Conservation (phyloP, 2,113 vertebrate species). For the Melanostigma gelatinosum region DNA sequence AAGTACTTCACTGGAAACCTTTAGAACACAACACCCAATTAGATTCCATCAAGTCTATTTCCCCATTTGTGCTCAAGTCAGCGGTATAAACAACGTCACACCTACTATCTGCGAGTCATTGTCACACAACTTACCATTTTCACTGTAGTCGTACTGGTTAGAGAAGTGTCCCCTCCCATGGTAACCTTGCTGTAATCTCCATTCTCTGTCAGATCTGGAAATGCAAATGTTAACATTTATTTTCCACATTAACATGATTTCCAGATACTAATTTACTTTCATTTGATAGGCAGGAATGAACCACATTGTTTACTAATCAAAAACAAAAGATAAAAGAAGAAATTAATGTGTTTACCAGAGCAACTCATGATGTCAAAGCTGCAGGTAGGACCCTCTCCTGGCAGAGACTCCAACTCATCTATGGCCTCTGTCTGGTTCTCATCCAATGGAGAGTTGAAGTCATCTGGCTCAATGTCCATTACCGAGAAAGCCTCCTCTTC, state of each 20-base stretch:
- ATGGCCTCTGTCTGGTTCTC: constrained; percentile 23
- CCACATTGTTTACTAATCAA: not conserved
- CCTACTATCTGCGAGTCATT: not conserved
- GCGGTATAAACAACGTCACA: not conserved
- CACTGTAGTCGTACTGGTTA: constrained; percentile 5
- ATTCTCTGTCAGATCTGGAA: constrained; percentile 37
- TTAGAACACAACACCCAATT: not conserved
- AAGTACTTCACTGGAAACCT: constrained; percentile 27
- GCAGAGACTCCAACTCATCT: constrained; percentile 6
- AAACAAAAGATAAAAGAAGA: not conserved
- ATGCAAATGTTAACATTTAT: not conserved
- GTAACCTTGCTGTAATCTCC: not conserved
- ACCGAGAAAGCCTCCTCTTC: constrained; percentile 1
- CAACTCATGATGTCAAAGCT: not conserved
- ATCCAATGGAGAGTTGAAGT: constrained; percentile 5
- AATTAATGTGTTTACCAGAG: constrained; percentile 28
- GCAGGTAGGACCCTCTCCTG: not conserved
- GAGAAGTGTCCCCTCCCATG: not conserved
- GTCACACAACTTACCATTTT: constrained; percentile 60
- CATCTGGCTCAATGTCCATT: constrained; percentile 14
- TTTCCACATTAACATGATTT: not conserved
- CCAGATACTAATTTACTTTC: not conserved
- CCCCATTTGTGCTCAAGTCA: not conserved
- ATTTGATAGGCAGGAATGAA: not conserved
- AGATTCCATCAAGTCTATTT: not conserved